Evolutionary conservation across 2,797 vertebrate genomes (phyloP), one percentile per base, ranked within the genome.

Genomic region (Sebastes goodei): DNA sequence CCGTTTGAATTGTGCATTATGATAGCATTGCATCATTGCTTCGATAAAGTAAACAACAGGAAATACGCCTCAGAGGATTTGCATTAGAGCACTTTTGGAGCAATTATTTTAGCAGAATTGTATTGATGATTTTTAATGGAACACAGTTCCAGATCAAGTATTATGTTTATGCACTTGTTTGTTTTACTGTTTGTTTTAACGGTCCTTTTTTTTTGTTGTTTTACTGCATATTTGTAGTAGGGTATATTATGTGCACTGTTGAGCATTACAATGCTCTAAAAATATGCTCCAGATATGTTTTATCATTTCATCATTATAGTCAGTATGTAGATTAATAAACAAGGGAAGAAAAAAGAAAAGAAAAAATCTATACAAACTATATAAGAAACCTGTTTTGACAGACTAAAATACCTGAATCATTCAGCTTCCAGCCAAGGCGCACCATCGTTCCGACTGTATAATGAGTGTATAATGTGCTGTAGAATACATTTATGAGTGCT

Each of bases 391-490:
- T 15, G 32, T 71, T 33, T 71, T 29, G 3, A 70, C 6, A 74
- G 8, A 21, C 1, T 63, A n/a, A 60, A 53, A 69, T 25, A 87
- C 7, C 55, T 35, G 27, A 29, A 63, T 53, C 42, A 52, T 32
- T 11, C 1, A 7, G 5, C 64, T 70, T 60, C 53, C 70, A 60
- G 33, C 57, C 35, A 33, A 73, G 57, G 35, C 21, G 25, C 29
- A 35, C 73, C 46, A 55, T 52, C 61, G 20, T 59, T 78, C 52
- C 25, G 33, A 76, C 10, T 67, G 62, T 52, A 66, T 81, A 88
- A 84, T 81, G 63, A 78, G 46, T 49, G 61, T 56, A 82, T 80
- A 83, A 77, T 81, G 29, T 83, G 10, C 65, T 78, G 68, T 83
- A 64, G 74, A 79, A 81, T 14, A 69, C 23, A 46, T 75, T 75